Base-by-base conservation (phyloP, 2,888 invertebrate genomes). In the Eulithis prunata region DNA sequence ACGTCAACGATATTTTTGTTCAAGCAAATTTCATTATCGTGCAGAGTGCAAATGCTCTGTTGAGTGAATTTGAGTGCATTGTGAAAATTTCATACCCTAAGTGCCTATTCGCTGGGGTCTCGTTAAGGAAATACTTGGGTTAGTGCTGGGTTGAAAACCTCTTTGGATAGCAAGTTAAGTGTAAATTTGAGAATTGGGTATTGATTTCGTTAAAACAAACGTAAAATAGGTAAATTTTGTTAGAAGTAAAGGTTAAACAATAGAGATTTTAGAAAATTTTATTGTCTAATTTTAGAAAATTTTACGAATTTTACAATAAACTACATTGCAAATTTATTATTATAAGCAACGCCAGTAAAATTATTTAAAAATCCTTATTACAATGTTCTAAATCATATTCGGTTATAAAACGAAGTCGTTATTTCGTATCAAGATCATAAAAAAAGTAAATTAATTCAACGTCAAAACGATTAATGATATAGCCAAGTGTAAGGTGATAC, bases 61-160 rank as follows among this genome's bases (percentile, higher is more conserved):
- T 4, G 41, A 41, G 10, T 41, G 41, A 41, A 41, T 41, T 84
- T 81, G 88, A 86, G 81, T 77, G 82, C 77, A 74, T 74, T 67
- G 78, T 86, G 84, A 88, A 90, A 90, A 87, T 87, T 90, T 89
- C 89, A 88, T 86, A 87, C 78, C 71, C 72, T 83, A 86, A 88
- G 86, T 87, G 86, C 81, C 81, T 79, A 78, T 83, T 83, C 78
- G 78, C 71, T 75, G 75, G 76, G 75, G 78, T 77, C 84, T 85
- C 76, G 82, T 83, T 84, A 85, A 82, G 84, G 82, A 78, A 83
- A 83, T 81, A 78, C 78, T 80, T 66, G 62, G 70, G 73, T 61
- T 71, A 71, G 69, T 71, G 74, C 71, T 78, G 76, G 72, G 76
- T 75, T 79, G 71, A 77, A 81, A 79, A 77, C 72, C 76, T 61